Base-by-base conservation (phyloP, 2,113 vertebrate genomes). In the Uria lomvia region DNA sequence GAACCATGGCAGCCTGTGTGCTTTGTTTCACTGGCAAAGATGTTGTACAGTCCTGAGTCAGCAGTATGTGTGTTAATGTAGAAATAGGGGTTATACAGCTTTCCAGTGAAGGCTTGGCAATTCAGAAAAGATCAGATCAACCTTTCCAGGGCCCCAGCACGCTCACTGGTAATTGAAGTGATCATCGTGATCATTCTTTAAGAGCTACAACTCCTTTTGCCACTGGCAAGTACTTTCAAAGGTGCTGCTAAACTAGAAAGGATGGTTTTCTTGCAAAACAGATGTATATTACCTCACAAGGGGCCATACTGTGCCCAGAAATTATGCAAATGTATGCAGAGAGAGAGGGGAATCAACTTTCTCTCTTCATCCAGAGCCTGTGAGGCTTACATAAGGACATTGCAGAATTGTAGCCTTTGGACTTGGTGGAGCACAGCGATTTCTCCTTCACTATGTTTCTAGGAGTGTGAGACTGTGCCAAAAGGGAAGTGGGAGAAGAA, bases 251-350 rank as follows among this genome's bases (percentile, higher is more conserved):
- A 80, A 6, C 13, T 50, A 59, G 66, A 17, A 90, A 78, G 23
- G n/a, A 85, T 58, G 38, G 4, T 24, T 94, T 88, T 74, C 77
- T 91, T 62, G 40, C 52, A 81, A 76, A 74, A 40, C 43, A 70
- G n/a, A 29, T 78, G 34, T 43, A 50, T 78, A 59, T 52, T 90
- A 74, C 34, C 56, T 90, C 88, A 92, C 30, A 93, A 71, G 56
- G 40, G 82, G 55, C 36, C 34, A 81, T 73, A 55, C 15, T 63
- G 6, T 60, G 58, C 75, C 24, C 34, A 92, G 59, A 86, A 83
- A 88, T 84, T 71, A 92, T 88, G 82, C 50, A 94, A 47, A 86
- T 83, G 23, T 76, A 77, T 88, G 88, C 92, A 83, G 52, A 92
- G 42, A 95, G n/a, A 77, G 74, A 71, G 27, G 8, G 4, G 26